Evolutionary conservation across 2,888 invertebrate species (phyloP).

Genomic region (Chirona hameri): DNA sequence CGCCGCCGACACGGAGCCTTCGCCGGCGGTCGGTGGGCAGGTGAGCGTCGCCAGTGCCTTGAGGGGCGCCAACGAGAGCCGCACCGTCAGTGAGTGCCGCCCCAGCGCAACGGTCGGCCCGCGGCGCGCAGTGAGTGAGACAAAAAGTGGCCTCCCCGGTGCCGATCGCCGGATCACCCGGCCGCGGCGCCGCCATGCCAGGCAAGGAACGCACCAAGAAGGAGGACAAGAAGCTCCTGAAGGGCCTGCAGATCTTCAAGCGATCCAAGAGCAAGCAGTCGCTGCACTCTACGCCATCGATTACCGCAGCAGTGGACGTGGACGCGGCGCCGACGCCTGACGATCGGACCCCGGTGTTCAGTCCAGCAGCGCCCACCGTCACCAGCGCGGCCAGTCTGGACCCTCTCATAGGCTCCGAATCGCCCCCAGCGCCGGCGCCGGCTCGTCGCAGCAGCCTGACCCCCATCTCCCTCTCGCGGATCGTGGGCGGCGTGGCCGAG

Average conservation of each 20-base stretch:
- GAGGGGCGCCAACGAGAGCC: not conserved
- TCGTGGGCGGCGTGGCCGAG: constrained; percentile 1
- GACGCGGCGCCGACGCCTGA: not conserved
- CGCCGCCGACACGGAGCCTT: not conserved
- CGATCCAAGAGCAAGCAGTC: constrained; percentile 26
- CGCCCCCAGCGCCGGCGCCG: not conserved
- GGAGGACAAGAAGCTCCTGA: not conserved
- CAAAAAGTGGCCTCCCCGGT: not conserved
- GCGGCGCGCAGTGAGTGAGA: not conserved
- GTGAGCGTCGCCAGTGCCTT: not conserved
- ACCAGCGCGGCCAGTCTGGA: not conserved
- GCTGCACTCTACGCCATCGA: not conserved
- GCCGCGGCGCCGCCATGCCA: not conserved
- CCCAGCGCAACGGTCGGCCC: not conserved
- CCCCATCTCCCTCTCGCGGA: not conserved
- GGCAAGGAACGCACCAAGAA: not conserved
- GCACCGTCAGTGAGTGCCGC: not conserved
- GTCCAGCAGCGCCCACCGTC: not conserved
- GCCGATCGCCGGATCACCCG: not conserved
- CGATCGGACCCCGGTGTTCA: not conserved
- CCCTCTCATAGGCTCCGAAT: too few relatives aligned
- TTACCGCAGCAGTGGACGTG: not conserved
- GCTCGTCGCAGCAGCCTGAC: not conserved
- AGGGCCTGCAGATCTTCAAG: constrained; percentile 26
- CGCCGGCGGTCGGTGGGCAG: not conserved